A percentile compares a stretch with the other conserved stretches of the same genome.
Conservation (phyloP, 1,140 invertebrate species). For the Lordiphosa stackelbergi region DNA sequence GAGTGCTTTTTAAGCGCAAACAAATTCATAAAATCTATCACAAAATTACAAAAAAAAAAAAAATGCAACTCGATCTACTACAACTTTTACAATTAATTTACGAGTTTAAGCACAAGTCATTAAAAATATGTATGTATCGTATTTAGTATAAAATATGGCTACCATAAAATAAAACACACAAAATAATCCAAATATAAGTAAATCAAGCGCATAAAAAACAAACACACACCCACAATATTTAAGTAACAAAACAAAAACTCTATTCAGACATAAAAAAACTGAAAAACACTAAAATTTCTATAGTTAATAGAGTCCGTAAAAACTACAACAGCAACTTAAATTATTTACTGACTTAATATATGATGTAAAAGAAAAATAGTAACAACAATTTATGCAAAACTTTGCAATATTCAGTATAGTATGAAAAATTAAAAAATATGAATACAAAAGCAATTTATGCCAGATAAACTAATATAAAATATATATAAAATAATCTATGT, state of each 20-base stretch:
- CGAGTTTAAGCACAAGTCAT: constrained; percentile 66
- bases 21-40: constrained; percentile 19
- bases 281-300: constrained; percentile 35
- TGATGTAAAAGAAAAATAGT: constrained; percentile 39
- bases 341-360: constrained; percentile 53
- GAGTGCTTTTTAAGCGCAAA: constrained; percentile 17
- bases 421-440: constrained; percentile 54
- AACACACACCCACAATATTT: constrained; percentile 19
- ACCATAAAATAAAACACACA: constrained; percentile 17
- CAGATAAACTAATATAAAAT: constrained; percentile 48
- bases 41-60: constrained; percentile 15
- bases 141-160: constrained; percentile 52
- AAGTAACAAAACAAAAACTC: constrained; percentile 1
- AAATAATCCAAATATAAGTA: constrained; percentile 38
- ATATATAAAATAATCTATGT: constrained; percentile 37
- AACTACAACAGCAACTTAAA: constrained; percentile 33
- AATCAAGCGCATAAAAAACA: constrained; percentile 15
- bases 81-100: constrained; percentile 49
- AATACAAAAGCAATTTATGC: constrained; percentile 58
- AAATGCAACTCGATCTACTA: not conserved
- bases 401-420: constrained; percentile 40
- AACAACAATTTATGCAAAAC: constrained; percentile 46
- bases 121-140: constrained; percentile 66
- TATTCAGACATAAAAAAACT: constrained; percentile 11
- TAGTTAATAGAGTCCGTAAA: constrained; percentile 56